Evolutionary conservation across 2,113 vertebrate species (phyloP).

Genomic region (Motacilla alba): DNA sequence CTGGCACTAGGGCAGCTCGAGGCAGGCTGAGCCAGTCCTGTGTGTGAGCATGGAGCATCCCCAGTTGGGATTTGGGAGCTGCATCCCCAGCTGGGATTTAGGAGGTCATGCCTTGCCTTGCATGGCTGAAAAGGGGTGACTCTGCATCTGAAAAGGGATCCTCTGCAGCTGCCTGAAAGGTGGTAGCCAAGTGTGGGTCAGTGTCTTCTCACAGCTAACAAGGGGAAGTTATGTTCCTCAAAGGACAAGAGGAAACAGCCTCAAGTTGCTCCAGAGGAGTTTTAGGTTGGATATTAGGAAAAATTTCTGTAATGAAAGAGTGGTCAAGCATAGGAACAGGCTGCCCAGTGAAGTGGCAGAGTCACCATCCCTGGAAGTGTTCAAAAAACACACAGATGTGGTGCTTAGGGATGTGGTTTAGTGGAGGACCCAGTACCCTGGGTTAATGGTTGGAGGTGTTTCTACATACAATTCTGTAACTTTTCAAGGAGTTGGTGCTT

Average conservation of each 20-base stretch:
- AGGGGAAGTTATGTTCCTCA: no score
- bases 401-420: background rate
- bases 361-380: background rate
- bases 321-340: background rate
- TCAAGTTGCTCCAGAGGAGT: background rate
- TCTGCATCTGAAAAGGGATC: background rate
- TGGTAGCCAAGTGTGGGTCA: background rate
- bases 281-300: background rate
- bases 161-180: background rate
- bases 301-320: background rate
- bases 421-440: background rate
- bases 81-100: background rate
- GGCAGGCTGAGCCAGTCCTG: background rate
- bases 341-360: background rate
- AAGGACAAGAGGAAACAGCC: background rate
- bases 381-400: accelerated
- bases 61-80: background rate
- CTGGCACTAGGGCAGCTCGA: accelerated
- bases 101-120: accelerated
- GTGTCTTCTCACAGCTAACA: background rate
- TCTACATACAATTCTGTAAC: accelerated
- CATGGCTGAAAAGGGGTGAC: background rate
- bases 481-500: background rate
- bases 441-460: background rate
- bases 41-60: accelerated